Evolutionary conservation across 1,140 invertebrate genomes (phyloP), one percentile per base, ranked within the genome.

Genomic region (Papilio helenus): DNA sequence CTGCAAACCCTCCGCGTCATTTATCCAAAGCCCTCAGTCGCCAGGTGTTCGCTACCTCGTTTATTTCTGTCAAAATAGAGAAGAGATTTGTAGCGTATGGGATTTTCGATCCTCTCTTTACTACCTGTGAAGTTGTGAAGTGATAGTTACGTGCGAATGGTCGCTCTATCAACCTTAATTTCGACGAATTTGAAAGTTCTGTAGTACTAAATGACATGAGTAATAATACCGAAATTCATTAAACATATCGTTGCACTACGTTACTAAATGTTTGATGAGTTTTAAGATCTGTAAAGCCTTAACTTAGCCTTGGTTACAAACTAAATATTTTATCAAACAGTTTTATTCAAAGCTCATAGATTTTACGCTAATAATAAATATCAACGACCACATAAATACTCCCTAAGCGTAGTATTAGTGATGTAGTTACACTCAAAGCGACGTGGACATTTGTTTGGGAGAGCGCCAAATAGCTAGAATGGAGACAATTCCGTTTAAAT

Each of bases 11-110:
- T 68, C 61, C 20, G 23, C 26, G 61, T 68, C 61, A 68, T 68
- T 68, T 68, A 68, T 68, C 61, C 61, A 68, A 26, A 26, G 58
- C 58, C 61, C 23, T 29, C 61, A 68, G 61, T 29, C 61, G 61
- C 26, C 61, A 68, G 61, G 61, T 68, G 61, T 68, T 29, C 61
- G 61, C 58, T 29, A 14, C 23, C 23, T 68, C 61, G 61, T 68
- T 68, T 68, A 68, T 68, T 68, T 29, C 23, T 68, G 61, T 68
- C 61, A 29, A 68, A 68, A 68, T 68, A 26, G 61, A 5, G 61
- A 29, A 68, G 61, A 68, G 61, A 68, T 68, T 68, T 68, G 61
- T 68, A 68, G 61, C 23, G 26, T 68, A 68, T 68, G 26, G 61
- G 26, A 68, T 68, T 68, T 68, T 29, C 12, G 61, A 68, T 2